Base-by-base conservation (phyloP, 2,113 vertebrate species). In the Aspiorhynchus laticeps region DNA sequence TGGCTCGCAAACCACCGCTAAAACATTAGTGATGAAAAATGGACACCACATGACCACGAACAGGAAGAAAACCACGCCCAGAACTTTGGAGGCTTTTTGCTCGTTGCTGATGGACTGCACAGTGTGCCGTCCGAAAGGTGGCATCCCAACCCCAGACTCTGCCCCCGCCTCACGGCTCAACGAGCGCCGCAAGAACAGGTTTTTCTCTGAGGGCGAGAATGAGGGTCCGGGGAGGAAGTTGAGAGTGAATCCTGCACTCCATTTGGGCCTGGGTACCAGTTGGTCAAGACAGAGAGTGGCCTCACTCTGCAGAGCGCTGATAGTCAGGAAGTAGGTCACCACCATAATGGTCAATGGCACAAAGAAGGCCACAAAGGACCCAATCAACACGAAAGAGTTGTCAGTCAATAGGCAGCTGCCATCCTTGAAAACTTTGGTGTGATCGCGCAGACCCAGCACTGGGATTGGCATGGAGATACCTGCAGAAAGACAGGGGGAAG, bases 11-110 rank as follows among this genome's bases (percentile, higher is more conserved):
- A 96, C 95, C 85, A 97, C 98, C 0, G 95, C 95, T 94, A 99
- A 95, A 80, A 99, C 97, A 75, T 99, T 99, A 46, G 98, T 99
- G 93, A 99, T 95, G 93, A 99, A 99, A 87, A 99, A 99, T 0
- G 98, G 98, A 88, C 97, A 98, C 98, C 98, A 99, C 98, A 99
- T 99, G 82, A 98, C 94, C 83, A 99, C 97, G n/a, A 99, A 99
- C 75, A 99, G 95, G 48, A 98, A 97, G 90, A 99, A 99, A 77
- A 99, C 98, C 43, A 99, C 96, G 14, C 97, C 98, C 77, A 99
- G 95, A 51, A 99, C 98, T 91, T 99, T 99, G 81, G 98, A 98
- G 1, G 98, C 98, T 89, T 98, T 98, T 90, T 98, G 97, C 88
- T 99, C 98, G 0, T 99, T 99, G 94, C 95, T 97, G 93, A 99